phyloP scores from a whole-genome alignment of 2,888 invertebrate species.

The Apodemia zela region DNA sequence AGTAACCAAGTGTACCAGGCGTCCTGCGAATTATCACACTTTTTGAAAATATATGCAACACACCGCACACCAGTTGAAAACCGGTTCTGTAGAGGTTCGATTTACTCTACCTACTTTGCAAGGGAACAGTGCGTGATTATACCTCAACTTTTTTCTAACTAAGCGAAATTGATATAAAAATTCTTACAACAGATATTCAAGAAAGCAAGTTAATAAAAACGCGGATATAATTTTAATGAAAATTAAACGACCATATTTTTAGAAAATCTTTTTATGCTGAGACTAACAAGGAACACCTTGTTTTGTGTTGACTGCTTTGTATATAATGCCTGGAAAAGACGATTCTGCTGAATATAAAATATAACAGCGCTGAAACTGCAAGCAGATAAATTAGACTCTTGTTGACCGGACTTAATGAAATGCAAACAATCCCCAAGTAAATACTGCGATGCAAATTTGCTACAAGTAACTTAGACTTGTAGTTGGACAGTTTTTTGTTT shows the following conservation, averaged over 20 bases:
- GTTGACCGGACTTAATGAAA: constrained; percentile 67
- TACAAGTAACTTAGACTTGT: constrained; percentile 39
- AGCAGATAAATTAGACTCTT: constrained; percentile 58
- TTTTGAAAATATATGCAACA: too few relatives aligned
- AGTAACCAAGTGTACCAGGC: too few relatives aligned
- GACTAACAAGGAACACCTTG: not conserved
- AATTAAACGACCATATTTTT: not conserved
- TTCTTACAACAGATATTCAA: not conserved
- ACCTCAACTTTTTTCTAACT: not conserved
- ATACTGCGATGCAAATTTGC: constrained; percentile 49
- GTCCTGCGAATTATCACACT: too few relatives aligned
- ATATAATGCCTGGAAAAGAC: constrained; percentile 23
- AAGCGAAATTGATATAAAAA: not conserved
- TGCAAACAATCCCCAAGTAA: constrained; percentile 59
- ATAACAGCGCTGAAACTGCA: constrained; percentile 44
- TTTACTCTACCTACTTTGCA: too few relatives aligned
- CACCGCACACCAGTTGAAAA: too few relatives aligned
- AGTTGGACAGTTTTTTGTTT: constrained; percentile 30
- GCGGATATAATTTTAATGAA: not conserved
- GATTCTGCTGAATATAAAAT: constrained; percentile 38
- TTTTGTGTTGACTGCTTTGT: not conserved
- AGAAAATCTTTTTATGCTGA: not conserved
- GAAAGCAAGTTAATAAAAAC: not conserved
- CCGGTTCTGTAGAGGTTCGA: too few relatives aligned
- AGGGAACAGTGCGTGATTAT: too few relatives aligned